Base-by-base conservation (phyloP, 2,888 invertebrate genomes). In the Dromius quadrimaculatus region DNA sequence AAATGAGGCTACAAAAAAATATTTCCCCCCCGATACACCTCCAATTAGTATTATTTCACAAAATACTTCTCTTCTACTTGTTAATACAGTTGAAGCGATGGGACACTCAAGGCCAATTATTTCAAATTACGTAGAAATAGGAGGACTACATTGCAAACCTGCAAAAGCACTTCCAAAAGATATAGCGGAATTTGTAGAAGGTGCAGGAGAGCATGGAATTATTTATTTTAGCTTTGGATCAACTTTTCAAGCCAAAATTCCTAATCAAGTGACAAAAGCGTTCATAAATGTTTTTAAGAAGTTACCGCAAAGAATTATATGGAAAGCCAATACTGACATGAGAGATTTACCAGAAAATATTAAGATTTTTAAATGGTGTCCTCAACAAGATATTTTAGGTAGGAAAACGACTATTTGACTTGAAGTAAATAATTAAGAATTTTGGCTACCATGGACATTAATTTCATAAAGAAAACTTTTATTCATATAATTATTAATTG, bases 341-440 rank as follows among this genome's bases (percentile, higher is more conserved):
- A 20, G 19, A 34, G 36, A 50, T 32, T 47, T 64, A 2, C 64
- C 64, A 2, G 8, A 11, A n/a, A 64, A 64, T 64, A 19, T 64
- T 64, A 45, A 20, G 15, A 17, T 28, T 4, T 19, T 22, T 9
- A 64, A 47, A 19, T 47, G 47, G 50, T 47, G 36, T 11, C 64
- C 47, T 11, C 64, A 64, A 28, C 64, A 64, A 34, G 50, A 64
- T n/a, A 50, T 64, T 20, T 50, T 64, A 36, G 66, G 66, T 54
- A 43, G 22, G 4, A 23, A 8, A 43, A 15, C 1, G 19, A 19
- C 43, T 19, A 43, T n/a, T n/a, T n/a, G n/a, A n/a, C n/a, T n/a
- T n/a, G n/a, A n/a, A n/a, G n/a, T n/a, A n/a, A n/a, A n/a, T n/a
- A n/a, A n/a, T n/a, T n/a, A n/a, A n/a, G n/a, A n/a, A n/a, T n/a